A percentile compares a stretch with the other conserved stretches of the same genome.
phyloP scores from a whole-genome alignment of 1,140 invertebrate genomes.

The Cherax quadricarinatus region DNA sequence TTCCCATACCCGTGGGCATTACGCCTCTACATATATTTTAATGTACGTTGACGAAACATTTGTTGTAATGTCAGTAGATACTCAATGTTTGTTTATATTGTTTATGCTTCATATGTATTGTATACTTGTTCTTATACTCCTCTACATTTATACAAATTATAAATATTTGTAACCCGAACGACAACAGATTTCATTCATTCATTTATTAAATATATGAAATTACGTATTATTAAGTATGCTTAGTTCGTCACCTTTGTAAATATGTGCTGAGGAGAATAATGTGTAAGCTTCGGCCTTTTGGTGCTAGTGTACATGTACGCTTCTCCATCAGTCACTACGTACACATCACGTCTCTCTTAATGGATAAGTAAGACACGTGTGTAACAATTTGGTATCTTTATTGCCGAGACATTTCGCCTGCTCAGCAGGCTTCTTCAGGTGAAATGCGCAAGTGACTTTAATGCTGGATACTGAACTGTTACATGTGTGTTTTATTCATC shows the following conservation, averaged over 20 bases:
- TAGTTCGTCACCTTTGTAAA: neutral
- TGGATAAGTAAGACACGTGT: too few relatives aligned
- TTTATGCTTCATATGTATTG: neutral
- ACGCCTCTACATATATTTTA: too few relatives aligned
- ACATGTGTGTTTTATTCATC: too few relatives aligned
- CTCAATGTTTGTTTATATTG: neutral
- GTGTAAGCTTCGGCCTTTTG: neutral
- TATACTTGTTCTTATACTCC: neutral
- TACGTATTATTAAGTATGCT: neutral
- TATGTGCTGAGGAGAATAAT: neutral
- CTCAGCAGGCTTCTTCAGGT: too few relatives aligned
- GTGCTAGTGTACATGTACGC: neutral
- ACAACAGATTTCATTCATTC: neutral
- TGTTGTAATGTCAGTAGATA: neutral
- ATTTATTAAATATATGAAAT: neutral
- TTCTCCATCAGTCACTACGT: too few relatives aligned
- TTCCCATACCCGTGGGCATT: too few relatives aligned
- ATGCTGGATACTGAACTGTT: too few relatives aligned
- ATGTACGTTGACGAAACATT: neutral
- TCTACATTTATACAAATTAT: neutral
- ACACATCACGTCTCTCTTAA: too few relatives aligned
- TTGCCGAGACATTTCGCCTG: too few relatives aligned
- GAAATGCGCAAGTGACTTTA: too few relatives aligned
- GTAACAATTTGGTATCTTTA: too few relatives aligned
- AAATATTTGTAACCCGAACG: neutral